These are phyloP conservation scores for Minunthozetes semirufus DNA, from an alignment of 2,888 invertebrate species.

Conservation along the genomic window DNA sequence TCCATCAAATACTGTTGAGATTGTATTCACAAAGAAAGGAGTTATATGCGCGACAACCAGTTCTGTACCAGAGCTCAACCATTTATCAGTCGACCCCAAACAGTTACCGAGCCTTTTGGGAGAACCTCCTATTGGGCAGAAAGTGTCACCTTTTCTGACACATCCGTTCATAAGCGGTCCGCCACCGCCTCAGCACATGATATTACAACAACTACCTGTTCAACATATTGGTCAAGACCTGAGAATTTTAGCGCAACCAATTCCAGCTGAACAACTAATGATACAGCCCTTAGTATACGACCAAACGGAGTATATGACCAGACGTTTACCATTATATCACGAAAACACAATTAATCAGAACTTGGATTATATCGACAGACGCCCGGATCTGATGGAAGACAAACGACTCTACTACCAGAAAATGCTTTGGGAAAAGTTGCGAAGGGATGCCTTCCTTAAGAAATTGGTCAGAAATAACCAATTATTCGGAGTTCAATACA, in stretches of 20 bases:
- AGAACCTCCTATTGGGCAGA: neutral
- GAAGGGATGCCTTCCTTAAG: neutral
- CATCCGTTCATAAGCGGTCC: neutral
- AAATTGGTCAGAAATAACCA: neutral
- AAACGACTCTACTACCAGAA: neutral
- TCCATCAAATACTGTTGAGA: slow-evolving; percentile 10
- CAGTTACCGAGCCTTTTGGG: neutral
- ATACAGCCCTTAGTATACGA: neutral
- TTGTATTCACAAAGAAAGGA: slow-evolving; percentile 6
- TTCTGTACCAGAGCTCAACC: neutral
- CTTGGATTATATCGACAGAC: neutral
- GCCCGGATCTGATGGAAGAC: neutral
- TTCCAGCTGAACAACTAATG: too few relatives aligned
- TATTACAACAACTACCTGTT: neutral
- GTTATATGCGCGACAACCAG: slow-evolving; percentile 12
- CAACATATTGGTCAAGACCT: neutral
- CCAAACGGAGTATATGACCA: neutral
- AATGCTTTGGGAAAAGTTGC: neutral
- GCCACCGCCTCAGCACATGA: neutral
- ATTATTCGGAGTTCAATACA: neutral
- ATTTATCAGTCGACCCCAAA: neutral
- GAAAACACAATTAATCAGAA: neutral
- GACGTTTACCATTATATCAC: neutral
- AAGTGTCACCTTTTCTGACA: neutral
- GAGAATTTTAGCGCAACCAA: too few relatives aligned